Evolutionary conservation across 2,888 invertebrate species (phyloP).

Genomic region (Dascillus cervinus): DNA sequence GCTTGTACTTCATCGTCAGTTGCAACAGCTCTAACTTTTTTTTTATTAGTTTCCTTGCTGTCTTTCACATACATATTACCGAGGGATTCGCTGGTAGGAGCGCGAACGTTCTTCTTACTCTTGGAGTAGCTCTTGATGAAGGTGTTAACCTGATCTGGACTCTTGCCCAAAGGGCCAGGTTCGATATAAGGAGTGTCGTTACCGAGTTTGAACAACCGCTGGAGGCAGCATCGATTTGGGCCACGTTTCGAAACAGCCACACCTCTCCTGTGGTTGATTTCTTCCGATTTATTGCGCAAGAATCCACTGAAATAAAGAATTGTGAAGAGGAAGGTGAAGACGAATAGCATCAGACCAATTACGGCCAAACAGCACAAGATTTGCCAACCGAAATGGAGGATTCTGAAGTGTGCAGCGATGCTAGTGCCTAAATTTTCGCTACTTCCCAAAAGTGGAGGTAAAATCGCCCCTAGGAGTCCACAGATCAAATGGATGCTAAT

Average conservation of each 20-base stretch:
- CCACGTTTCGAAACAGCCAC: constrained; percentile 6
- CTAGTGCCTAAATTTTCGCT: constrained; percentile 9
- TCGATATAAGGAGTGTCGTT: constrained; percentile 11
- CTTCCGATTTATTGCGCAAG: constrained; percentile 17
- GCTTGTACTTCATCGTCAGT: too few relatives aligned
- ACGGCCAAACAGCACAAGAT: constrained; percentile 9
- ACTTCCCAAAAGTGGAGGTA: constrained; percentile 26
- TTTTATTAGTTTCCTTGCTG: too few relatives aligned
- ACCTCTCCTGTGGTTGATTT: constrained; percentile 13
- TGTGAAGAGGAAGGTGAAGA: constrained; percentile 8
- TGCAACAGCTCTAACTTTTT: too few relatives aligned
- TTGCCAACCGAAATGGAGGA: constrained; percentile 15
- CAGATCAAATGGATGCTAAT: constrained; percentile 31
- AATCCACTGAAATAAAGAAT: constrained; percentile 11
- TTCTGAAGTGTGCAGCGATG: neutral
- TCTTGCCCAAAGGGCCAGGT: constrained; percentile 14
- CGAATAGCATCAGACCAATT: constrained; percentile 4
- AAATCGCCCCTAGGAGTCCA: constrained; percentile 29
- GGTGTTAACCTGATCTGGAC: too few relatives aligned
- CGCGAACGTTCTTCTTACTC: too few relatives aligned
- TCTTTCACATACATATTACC: too few relatives aligned
- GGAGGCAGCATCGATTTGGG: constrained; percentile 7
- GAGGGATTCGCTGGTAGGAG: too few relatives aligned
- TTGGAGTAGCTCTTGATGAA: too few relatives aligned
- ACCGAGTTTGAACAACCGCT: constrained; percentile 11